Conservation (phyloP, 2,113 vertebrate genomes). For the Pangasianodon gigas region DNA sequence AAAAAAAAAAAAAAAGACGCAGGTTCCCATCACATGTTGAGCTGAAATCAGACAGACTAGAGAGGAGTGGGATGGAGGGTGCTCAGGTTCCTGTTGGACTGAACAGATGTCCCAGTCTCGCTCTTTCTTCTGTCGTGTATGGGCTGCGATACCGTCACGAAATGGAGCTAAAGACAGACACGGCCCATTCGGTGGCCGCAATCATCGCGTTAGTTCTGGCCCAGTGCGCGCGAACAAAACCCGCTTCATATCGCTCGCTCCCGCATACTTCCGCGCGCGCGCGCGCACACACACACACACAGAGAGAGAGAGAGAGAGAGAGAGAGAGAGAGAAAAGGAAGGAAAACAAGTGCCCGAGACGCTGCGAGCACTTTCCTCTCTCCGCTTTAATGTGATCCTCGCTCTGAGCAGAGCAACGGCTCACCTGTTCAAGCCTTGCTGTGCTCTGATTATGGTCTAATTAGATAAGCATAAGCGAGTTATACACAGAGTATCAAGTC, state of each 20-base stretch:
- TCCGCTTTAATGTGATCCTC: constrained; percentile 69
- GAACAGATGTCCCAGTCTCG: constrained; percentile 99
- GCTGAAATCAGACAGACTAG: not conserved
- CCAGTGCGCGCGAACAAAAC: constrained; percentile 98
- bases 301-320: no score
- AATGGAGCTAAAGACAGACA: constrained; percentile 91
- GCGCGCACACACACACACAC: no score
- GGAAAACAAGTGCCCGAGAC: constrained; percentile 70
- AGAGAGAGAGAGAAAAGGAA: constrained; percentile 64
- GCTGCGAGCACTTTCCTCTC: constrained; percentile 70
- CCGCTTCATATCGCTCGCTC: constrained; percentile 91
- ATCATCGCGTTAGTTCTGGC: constrained; percentile 98
- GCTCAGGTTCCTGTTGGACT: constrained; percentile 50
- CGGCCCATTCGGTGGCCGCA: constrained; percentile 92
- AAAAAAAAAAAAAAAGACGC: not conserved
- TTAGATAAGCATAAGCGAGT: not conserved
- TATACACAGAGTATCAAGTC: not conserved
- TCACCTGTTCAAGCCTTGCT: constrained; percentile 73
- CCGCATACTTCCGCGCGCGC: constrained; percentile 80
- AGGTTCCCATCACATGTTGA: not conserved
- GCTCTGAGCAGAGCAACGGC: constrained; percentile 79
- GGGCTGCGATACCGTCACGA: constrained; percentile 91
- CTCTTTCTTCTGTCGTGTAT: constrained; percentile 88
- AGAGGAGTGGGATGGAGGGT: constrained; percentile 20
- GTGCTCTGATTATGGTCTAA: not conserved